Conservation (phyloP, 2,797 vertebrate species). For the Spinus pinus region DNA sequence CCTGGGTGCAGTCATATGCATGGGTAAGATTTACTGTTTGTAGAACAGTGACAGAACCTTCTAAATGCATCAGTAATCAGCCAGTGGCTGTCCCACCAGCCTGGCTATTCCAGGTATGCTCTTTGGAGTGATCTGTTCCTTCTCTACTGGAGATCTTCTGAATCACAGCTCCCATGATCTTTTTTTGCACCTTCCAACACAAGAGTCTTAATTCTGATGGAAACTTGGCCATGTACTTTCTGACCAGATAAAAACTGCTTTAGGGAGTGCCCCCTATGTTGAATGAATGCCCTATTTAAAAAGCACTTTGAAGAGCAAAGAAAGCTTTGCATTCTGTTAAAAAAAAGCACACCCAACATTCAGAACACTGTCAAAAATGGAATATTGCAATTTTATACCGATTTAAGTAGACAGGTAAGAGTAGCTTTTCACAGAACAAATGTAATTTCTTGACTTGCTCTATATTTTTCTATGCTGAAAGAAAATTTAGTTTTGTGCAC, state of each 20-base stretch:
- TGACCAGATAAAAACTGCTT: neutral
- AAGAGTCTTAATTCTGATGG: neutral
- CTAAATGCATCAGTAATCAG: neutral
- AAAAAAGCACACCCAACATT: neutral
- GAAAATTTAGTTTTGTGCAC: neutral
- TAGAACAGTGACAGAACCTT: neutral
- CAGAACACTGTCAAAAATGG: neutral
- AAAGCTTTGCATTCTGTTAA: neutral
- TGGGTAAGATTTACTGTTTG: neutral
- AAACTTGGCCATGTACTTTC: neutral
- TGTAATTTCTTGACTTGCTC: neutral
- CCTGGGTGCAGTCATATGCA: neutral
- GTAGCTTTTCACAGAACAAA: neutral
- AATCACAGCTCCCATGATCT: fast-evolving
- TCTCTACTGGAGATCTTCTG: neutral
- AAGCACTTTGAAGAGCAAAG: neutral
- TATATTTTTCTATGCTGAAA: neutral
- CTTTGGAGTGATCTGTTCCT: neutral
- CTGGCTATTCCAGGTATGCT: neutral
- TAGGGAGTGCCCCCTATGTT: neutral
- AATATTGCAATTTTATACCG: neutral
- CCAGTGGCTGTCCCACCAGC: neutral
- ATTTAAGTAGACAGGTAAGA: neutral
- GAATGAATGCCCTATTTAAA: neutral
- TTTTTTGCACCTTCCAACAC: neutral